Evolutionary conservation across 2,888 invertebrate genomes (phyloP).

Genomic region (Netelia virgata): DNA sequence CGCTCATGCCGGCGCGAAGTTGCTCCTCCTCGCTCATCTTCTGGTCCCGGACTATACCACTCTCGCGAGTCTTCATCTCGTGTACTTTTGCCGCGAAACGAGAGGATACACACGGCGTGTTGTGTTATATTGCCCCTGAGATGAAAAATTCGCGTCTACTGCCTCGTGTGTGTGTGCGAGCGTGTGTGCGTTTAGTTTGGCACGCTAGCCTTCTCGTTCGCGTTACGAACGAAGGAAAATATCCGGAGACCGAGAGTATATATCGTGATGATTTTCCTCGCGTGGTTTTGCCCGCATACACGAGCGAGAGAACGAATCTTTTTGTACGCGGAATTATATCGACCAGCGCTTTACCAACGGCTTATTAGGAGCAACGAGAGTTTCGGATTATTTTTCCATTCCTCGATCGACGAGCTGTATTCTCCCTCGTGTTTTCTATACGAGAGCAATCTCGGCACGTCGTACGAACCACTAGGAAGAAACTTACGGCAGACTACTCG

Average conservation of each 20-base stretch:
- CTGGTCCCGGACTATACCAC: conserved; percentile 6
- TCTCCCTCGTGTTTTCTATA: background rate
- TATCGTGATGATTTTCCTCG: conserved; percentile 28
- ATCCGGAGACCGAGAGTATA: conserved; percentile 28
- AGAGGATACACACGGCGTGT: conserved; percentile 7
- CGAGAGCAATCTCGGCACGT: too few relatives aligned
- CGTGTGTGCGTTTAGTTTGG: conserved; percentile 38
- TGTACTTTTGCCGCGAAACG: background rate
- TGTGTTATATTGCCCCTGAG: conserved; percentile 22
- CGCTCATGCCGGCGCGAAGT: conserved; percentile 35
- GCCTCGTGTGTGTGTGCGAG: background rate
- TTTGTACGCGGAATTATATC: conserved; percentile 8
- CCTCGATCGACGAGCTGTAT: too few relatives aligned
- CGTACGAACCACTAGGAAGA: too few relatives aligned
- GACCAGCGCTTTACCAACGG: background rate
- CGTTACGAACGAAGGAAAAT: conserved; percentile 14
- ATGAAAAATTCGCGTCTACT: conserved; percentile 43
- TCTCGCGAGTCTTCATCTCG: conserved; percentile 16
- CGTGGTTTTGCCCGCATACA: conserved; percentile 5
- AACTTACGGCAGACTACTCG: background rate
- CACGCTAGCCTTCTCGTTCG: conserved; percentile 40
- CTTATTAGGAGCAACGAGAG: conserved; percentile 43
- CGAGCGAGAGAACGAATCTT: background rate
- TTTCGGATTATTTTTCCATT: conserved; percentile 9
- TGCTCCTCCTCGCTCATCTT: too few relatives aligned